These are phyloP conservation scores for Hofmannophila pseudospretella DNA, from an alignment of 2,888 invertebrate genomes.

Conservation along the genomic window DNA sequence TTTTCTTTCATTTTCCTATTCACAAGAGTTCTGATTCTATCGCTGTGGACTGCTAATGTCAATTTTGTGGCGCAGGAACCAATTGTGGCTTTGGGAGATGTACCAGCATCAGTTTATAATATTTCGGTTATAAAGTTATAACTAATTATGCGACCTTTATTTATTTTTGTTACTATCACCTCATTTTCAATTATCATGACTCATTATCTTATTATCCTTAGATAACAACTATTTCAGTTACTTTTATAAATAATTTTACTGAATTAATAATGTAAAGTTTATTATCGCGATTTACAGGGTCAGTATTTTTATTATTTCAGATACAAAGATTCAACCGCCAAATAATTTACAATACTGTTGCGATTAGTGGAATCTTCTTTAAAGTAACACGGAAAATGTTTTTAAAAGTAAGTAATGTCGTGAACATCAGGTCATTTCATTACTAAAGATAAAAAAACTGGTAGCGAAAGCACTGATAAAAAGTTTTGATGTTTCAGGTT, in stretches of 20 bases:
- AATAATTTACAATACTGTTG: constrained; percentile 27
- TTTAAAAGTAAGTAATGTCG: constrained; percentile 29
- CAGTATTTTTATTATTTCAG: too few species aligned
- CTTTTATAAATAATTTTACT: too few species aligned
- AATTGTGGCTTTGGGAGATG: constrained; percentile 22
- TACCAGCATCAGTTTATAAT: constrained; percentile 26
- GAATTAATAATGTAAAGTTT: too few species aligned
- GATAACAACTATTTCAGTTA: too few species aligned
- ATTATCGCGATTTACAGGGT: too few species aligned
- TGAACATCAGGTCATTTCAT: too few species aligned
- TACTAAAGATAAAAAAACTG: too few species aligned
- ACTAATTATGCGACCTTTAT: too few species aligned
- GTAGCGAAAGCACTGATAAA: too few species aligned
- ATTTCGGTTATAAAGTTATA: constrained; percentile 24
- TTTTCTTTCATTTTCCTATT: constrained; percentile 29
- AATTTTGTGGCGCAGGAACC: constrained; percentile 27
- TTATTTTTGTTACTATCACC: too few species aligned
- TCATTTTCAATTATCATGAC: too few species aligned
- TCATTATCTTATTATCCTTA: too few species aligned
- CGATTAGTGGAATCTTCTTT: constrained; percentile 35
- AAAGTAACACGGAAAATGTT: constrained; percentile 29
- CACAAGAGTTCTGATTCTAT: constrained; percentile 21
- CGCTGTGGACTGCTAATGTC: constrained; percentile 29
- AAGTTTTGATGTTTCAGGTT: constrained; percentile 29
- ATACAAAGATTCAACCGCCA: constrained; percentile 36